Evolutionary conservation across 2,888 invertebrate genomes (phyloP).

Genomic region (Ormyrus thymus): DNA sequence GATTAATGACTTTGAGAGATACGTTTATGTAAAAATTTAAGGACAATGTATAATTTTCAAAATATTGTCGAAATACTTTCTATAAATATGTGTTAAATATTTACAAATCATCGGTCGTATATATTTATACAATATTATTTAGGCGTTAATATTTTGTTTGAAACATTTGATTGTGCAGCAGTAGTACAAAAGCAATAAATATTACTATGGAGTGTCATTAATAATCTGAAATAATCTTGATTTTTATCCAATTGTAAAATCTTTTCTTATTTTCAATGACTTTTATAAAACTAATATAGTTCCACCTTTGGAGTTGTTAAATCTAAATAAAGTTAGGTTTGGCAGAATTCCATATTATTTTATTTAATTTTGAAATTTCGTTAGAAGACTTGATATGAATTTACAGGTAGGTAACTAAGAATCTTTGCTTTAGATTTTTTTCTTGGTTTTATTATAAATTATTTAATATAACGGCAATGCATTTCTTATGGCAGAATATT

Average conservation of each 20-base stretch:
- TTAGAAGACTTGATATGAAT: slow-evolving; percentile 30
- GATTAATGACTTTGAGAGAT: no score
- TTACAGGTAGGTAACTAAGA: slow-evolving; percentile 70
- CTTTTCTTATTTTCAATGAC: slow-evolving; percentile 32
- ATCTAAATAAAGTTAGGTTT: slow-evolving; percentile 30
- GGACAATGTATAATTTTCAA: slow-evolving; percentile 11
- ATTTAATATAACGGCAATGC: slow-evolving; percentile 68
- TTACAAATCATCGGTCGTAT: slow-evolving; percentile 29
- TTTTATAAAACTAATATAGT: slow-evolving; percentile 67
- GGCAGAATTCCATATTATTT: slow-evolving; percentile 1
- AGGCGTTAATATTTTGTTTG: slow-evolving; percentile 29
- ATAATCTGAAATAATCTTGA: slow-evolving; percentile 35
- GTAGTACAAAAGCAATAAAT: slow-evolving; percentile 51
- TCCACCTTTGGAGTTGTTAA: slow-evolving; percentile 72
- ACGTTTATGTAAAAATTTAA: not conserved
- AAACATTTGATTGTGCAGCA: slow-evolving; percentile 32
- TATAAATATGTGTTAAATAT: slow-evolving; percentile 28
- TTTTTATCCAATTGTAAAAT: slow-evolving; percentile 28
- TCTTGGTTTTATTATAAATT: slow-evolving; percentile 40
- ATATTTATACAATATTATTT: not conserved
- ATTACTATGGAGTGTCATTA: slow-evolving; percentile 33
- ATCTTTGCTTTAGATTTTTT: slow-evolving; percentile 62
- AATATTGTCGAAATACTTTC: slow-evolving; percentile 19
- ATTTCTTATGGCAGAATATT: slow-evolving; percentile 72
- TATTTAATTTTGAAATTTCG: slow-evolving; percentile 7